Evolutionary conservation across 2,888 invertebrate species (phyloP).

Genomic region (Macropis europaea): DNA sequence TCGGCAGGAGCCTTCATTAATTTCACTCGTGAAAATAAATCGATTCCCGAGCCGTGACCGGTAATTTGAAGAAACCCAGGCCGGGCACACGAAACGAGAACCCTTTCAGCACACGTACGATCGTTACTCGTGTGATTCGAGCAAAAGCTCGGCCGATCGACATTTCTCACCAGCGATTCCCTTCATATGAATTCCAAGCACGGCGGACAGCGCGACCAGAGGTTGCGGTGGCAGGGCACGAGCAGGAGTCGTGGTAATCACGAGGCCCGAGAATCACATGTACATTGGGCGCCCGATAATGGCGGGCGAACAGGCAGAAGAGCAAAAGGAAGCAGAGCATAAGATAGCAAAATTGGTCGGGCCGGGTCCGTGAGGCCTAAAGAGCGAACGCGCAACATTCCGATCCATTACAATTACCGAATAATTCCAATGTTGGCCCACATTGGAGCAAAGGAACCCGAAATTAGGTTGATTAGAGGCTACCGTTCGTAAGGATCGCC

Average conservation of each 20-base stretch:
- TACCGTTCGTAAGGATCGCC: conserved; percentile 78
- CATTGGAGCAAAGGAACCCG: conserved; percentile 73
- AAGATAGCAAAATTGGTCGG: conserved; percentile 44
- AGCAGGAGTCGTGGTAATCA: conserved; percentile 41
- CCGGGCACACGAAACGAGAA: neutral
- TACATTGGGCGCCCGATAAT: conserved; percentile 48
- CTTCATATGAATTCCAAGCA: conserved; percentile 37
- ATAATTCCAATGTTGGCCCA: conserved; percentile 77
- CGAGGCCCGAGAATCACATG: conserved; percentile 40
- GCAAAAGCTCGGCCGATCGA: neutral
- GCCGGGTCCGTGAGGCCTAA: conserved; percentile 37
- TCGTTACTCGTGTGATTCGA: neutral
- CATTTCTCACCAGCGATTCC: conserved; percentile 15
- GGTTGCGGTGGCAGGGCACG: conserved; percentile 10
- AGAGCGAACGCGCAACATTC: conserved; percentile 73
- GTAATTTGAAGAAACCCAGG: conserved; percentile 34
- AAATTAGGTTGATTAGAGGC: conserved; percentile 80
- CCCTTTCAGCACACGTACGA: conserved; percentile 1
- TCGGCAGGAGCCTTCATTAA: conserved; percentile 10
- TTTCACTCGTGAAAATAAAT: neutral
- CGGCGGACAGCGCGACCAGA: conserved; percentile 21
- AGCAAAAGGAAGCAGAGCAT: conserved; percentile 5
- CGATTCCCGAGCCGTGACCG: neutral
- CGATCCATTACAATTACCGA: conserved; percentile 79
- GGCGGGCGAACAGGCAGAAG: conserved; percentile 29